phyloP scores from a whole-genome alignment of 1,140 invertebrate genomes.

The Drusus annulatus region DNA sequence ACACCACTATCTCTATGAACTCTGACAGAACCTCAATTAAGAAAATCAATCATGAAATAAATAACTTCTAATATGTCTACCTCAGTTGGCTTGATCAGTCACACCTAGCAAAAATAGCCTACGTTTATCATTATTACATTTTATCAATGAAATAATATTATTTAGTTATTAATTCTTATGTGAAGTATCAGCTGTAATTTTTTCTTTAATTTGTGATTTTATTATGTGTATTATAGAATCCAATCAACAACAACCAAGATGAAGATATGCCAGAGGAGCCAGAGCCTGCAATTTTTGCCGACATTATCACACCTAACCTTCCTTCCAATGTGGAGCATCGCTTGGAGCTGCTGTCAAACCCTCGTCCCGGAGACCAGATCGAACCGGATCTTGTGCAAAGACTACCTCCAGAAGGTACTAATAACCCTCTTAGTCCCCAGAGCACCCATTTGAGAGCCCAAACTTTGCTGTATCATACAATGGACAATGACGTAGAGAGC shows the following conservation, averaged over 20 bases:
- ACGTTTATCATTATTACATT: no score
- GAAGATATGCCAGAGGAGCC: constrained; percentile 50
- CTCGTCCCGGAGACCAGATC: constrained; percentile 51
- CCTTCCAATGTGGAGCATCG: constrained; percentile 60
- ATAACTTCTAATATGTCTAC: no score
- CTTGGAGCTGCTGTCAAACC: constrained; percentile 57
- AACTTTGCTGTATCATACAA: no score
- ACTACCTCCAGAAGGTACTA: constrained; percentile 57
- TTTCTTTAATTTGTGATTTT: not conserved
- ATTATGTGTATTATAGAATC: constrained; percentile 19
- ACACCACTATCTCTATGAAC: no score
- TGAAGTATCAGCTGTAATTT: no score
- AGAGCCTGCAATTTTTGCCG: constrained; percentile 10
- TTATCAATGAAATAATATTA: not conserved
- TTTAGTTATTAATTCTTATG: no score
- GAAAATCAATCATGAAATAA: no score
- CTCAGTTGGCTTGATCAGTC: no score
- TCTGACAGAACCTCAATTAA: no score
- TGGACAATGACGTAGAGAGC: no score
- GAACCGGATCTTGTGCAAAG: constrained; percentile 53
- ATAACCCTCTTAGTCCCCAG: no score
- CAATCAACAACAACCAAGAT: constrained; percentile 51
- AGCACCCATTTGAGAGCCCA: no score
- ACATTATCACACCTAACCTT: constrained; percentile 47
- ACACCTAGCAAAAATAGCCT: not conserved